A percentile compares a stretch with the other conserved stretches of the same genome.
These are phyloP conservation scores for Botrylloides violaceus DNA, from an alignment of 23 tunicate genomes.

Conservation along the genomic window DNA sequence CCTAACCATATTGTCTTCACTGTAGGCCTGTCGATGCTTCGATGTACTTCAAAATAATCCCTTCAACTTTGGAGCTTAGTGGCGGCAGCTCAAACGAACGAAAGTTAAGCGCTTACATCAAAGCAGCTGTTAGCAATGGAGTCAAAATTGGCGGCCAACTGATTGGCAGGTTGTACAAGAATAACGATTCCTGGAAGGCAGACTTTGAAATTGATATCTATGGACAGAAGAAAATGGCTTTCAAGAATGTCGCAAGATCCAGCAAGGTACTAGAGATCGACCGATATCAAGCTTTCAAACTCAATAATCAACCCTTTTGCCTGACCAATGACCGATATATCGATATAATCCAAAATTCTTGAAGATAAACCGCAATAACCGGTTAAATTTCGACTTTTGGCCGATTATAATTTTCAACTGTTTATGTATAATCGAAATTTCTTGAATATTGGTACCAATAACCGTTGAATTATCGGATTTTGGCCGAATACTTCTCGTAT, in stretches of 20 bases:
- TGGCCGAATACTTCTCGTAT: no score
- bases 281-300: no score
- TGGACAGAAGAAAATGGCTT: constrained; percentile 1
- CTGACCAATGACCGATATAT: no score
- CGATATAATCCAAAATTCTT: no score
- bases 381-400: no score
- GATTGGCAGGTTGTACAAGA: background rate
- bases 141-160: constrained; percentile 20
- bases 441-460: no score
- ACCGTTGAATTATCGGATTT: no score
- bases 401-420: no score
- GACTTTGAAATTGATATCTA: background rate
- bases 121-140: constrained; percentile 37
- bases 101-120: constrained; percentile 21
- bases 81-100: constrained; percentile 4
- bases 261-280: constrained; percentile 33
- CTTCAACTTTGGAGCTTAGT: constrained; percentile 13
- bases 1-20: background rate
- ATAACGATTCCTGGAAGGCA: background rate
- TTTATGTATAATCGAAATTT: no score
- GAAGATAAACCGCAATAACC: no score
- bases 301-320: no score
- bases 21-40: background rate
- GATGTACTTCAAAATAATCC: constrained; percentile 30
- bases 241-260: constrained; percentile 10